Evolutionary conservation across 1,140 invertebrate species (phyloP).

Genomic region (Nasonia longicornis): DNA sequence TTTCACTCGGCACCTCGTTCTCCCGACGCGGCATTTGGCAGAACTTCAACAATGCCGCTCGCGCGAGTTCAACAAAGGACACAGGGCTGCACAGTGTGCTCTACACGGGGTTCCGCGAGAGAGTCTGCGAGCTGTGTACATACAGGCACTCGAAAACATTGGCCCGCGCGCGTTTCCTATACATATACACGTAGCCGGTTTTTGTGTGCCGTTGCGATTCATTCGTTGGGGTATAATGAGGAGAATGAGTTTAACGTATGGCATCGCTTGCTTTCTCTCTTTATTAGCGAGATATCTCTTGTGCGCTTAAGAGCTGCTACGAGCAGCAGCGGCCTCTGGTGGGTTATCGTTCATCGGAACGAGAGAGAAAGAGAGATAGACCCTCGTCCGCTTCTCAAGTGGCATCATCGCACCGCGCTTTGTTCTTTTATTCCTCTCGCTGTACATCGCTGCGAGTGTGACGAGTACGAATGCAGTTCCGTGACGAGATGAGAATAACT

Average conservation of each 20-base stretch:
- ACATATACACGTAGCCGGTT: slow-evolving; percentile 9
- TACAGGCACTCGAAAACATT: slow-evolving; percentile 57
- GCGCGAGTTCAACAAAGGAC: slow-evolving; percentile 56
- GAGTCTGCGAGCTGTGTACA: neutral
- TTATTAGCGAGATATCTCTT: slow-evolving; percentile 9
- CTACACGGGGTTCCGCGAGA: slow-evolving; percentile 20
- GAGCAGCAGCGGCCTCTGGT: no score
- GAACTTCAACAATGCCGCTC: slow-evolving; percentile 52
- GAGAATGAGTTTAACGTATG: slow-evolving; percentile 24
- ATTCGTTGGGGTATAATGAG: slow-evolving; percentile 10
- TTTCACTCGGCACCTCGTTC: neutral
- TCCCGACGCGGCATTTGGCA: slow-evolving; percentile 50
- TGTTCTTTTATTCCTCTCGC: neutral
- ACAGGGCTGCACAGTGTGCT: neutral
- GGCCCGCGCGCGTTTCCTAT: slow-evolving; percentile 46
- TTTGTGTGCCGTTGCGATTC: slow-evolving; percentile 17
- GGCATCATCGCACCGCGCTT: neutral
- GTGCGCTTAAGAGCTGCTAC: neutral
- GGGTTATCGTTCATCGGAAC: slow-evolving; percentile 19
- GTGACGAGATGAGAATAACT: slow-evolving; percentile 3
- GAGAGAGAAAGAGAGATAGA: neutral
- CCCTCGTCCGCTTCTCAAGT: neutral
- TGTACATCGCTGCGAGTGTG: neutral
- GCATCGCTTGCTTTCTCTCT: slow-evolving; percentile 1
- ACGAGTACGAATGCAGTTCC: neutral